Conservation (phyloP, 2,113 vertebrate species). For the Patagioenas fasciata region DNA sequence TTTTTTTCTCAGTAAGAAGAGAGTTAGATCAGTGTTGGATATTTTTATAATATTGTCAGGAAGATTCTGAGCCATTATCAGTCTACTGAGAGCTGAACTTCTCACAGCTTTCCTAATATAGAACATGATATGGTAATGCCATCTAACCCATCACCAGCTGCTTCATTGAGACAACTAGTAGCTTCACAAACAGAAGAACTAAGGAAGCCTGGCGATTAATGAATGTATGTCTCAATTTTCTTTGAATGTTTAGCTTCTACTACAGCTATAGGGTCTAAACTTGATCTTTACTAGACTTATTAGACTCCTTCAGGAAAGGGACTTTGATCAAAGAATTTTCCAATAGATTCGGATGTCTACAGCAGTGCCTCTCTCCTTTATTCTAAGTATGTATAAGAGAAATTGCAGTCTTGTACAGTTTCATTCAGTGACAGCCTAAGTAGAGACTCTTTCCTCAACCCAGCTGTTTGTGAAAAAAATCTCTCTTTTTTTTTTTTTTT, state of each 20-base stretch:
- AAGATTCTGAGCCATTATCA: neutral
- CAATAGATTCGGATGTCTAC: neutral
- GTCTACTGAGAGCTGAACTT: neutral
- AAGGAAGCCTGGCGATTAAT: neutral
- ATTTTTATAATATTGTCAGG: constrained; percentile 23
- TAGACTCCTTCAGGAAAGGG: neutral
- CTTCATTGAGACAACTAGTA: neutral
- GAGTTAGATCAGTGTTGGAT: neutral
- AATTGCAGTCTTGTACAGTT: neutral
- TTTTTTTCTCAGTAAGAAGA: neutral
- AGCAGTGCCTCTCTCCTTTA: neutral
- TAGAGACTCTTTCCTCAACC: neutral
- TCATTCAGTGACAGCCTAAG: neutral
- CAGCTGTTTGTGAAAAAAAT: neutral
- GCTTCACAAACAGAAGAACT: neutral
- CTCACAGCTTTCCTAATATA: neutral
- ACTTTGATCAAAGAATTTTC: neutral
- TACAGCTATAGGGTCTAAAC: neutral
- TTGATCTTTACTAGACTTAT: neutral
- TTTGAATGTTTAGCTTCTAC: neutral
- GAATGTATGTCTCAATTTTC: neutral
- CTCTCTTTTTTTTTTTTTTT: no score
- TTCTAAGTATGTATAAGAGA: neutral
- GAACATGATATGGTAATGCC: neutral
- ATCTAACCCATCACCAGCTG: neutral